phyloP scores from a whole-genome alignment of 2,113 vertebrate species.

The Ifrita kowaldi region DNA sequence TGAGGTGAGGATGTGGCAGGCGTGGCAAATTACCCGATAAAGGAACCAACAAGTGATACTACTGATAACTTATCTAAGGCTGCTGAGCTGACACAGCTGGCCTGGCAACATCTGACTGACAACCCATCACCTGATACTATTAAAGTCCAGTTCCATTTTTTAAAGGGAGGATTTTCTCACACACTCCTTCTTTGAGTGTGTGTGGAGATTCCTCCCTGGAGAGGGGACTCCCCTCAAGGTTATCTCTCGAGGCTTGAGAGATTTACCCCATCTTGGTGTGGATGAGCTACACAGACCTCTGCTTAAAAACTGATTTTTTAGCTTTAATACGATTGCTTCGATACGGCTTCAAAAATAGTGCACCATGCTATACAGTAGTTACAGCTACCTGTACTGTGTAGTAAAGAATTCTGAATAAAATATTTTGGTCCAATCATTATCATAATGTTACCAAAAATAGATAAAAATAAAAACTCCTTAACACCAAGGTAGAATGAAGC shows the following conservation, averaged over 20 bases:
- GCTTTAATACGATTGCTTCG: accelerated
- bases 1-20: neutral
- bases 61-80: neutral
- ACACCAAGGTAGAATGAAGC: neutral
- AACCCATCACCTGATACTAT: too few relatives aligned
- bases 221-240: too few relatives aligned
- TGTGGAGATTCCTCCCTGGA: neutral
- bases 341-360: neutral
- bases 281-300: too few relatives aligned
- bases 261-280: neutral
- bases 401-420: neutral
- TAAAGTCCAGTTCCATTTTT: neutral
- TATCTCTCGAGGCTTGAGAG: neutral
- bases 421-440: neutral
- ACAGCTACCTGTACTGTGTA: neutral
- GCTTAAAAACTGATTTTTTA: neutral
- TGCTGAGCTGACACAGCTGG: neutral
- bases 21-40: neutral
- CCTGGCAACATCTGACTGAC: neutral
- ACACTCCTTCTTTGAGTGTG: too few relatives aligned
- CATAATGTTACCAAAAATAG: neutral
- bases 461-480: neutral
- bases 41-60: too few relatives aligned
- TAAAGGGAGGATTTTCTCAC: neutral
- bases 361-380: neutral